Base-by-base conservation (phyloP, 2,113 vertebrate genomes). In the Epinephelus moara region DNA sequence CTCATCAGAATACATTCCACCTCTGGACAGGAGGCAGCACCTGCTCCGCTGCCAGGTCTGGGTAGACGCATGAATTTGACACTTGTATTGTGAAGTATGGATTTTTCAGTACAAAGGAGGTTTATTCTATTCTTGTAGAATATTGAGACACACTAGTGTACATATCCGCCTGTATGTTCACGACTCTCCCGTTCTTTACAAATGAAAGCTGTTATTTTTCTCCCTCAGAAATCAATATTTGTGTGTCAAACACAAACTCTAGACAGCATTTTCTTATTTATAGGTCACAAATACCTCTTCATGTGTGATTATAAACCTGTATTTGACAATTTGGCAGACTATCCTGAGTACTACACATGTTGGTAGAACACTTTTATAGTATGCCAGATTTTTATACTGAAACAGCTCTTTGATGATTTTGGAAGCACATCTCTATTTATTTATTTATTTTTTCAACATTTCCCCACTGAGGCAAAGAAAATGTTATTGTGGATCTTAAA, bases 371-470 rank as follows among this genome's bases (percentile, higher is more conserved):
- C 14, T 66, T 62, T 81, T 25, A 40, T 52, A 59, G 9, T 63
- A 37, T 82, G 55, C 14, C 57, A 79, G 70, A 80, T 30, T 55
- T 82, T 30, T 60, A 66, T 84, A 88, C 55, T 69, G 40, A 71
- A 76, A 68, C 60, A 86, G 19, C 56, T 66, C 52, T 75, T 76
- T 63, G 62, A 63, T 72, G 81, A 64, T 85, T 84, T 59, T 72
- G 30, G 59, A 69, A 68, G 47, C 50, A 81, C 55, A 63, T 59
- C 61, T 85, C 37, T 93, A 95, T 95, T 94, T 94, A 94, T 94
- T 95, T 94, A 95, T 95, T 95, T 95, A 95, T 95, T 95, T 91
- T 80, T 72, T 71, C 62, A 76, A 77, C 25, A 67, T 57, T 75
- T 91, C 88, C 85, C 80, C 78, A 50, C 60, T 81, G 50, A 89